Evolutionary conservation across 1,140 invertebrate species (phyloP).

Genomic region (Micrasema longulum): DNA sequence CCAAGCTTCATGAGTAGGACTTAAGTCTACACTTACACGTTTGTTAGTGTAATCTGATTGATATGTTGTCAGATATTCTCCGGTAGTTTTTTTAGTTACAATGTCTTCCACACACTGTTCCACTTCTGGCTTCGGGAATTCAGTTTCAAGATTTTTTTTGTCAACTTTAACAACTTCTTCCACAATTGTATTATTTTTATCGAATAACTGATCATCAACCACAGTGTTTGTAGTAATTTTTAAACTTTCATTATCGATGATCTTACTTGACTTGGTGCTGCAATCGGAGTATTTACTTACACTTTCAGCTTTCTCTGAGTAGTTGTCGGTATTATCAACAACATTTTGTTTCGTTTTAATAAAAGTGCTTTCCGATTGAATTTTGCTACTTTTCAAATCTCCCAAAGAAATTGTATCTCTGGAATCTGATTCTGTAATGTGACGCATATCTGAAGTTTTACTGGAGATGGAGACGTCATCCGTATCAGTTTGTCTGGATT

Average conservation of each 20-base stretch:
- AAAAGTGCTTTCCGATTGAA: not conserved
- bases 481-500: not conserved
- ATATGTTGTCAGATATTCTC: conserved; percentile 72
- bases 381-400: not conserved
- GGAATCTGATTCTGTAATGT: not conserved
- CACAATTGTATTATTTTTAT: conserved; percentile 14
- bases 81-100: conserved; percentile 40
- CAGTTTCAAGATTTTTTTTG: conserved; percentile 39
- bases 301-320: conserved; percentile 14
- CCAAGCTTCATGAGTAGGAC: conserved; percentile 78
- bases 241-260: conserved; percentile 13
- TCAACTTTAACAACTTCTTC: conserved; percentile 38
- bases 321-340: conserved; percentile 15
- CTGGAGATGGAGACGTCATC: conserved; percentile 21
- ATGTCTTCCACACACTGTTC: conserved; percentile 51
- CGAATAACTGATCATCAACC: not conserved
- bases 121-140: conserved; percentile 37
- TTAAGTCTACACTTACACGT: conserved; percentile 72
- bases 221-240: conserved; percentile 15
- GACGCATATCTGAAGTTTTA: conserved; percentile 1
- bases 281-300: conserved; percentile 1
- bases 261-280: not conserved
- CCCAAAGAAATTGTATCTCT: not conserved
- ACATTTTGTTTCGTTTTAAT: conserved; percentile 16
- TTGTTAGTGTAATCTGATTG: conserved; percentile 69